Evolutionary conservation across 2,113 vertebrate species (phyloP), one percentile per base, ranked within the genome.

Genomic region (Synodontis membranacea): DNA sequence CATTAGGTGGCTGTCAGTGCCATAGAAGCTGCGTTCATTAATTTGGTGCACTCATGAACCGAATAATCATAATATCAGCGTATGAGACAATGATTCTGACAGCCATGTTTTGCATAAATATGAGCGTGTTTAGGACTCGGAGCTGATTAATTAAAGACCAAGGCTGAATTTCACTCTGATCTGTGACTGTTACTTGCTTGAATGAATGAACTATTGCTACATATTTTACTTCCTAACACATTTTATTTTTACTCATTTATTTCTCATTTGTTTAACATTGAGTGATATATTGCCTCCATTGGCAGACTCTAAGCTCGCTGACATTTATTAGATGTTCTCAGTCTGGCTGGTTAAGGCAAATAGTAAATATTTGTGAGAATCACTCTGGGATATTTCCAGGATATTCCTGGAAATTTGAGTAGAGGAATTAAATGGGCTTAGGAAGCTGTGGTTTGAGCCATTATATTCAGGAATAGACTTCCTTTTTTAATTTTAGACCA

Each of bases 101-200:
- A 87, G 87, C 25, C 75, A 82, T 87, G 85, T 87, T 87, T 85
- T 87, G 80, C 86, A 83, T 90, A 88, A 90, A 88, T 87, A 90
- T 84, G 37, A 82, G 72, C 60, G 78, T 54, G 70, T 62, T 78
- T 84, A 68, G 64, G 62, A 64, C 64, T 52, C 80, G 25, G 44
- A 80, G 54, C 52, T 87, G 85, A 88, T 78, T 90, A 80, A 87
- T 83, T 90, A 88, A 83, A 74, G 74, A 72, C 39, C 42, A 31
- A 28, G 56, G 72, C n/a, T 60, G 64, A 52, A 25, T 76, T 84
- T 56, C 23, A 25, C 72, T 80, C 74, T 84, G 75, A 56, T 37
- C 64, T 76, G 8, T 52, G 48, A 28, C 37, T 10, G 52, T 39
- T 62, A n/a, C 2, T 58, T 28, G 0, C 10, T 34, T 19, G 23